Base-by-base conservation (phyloP, 2,113 vertebrate species). In the Pao palembangensis region DNA sequence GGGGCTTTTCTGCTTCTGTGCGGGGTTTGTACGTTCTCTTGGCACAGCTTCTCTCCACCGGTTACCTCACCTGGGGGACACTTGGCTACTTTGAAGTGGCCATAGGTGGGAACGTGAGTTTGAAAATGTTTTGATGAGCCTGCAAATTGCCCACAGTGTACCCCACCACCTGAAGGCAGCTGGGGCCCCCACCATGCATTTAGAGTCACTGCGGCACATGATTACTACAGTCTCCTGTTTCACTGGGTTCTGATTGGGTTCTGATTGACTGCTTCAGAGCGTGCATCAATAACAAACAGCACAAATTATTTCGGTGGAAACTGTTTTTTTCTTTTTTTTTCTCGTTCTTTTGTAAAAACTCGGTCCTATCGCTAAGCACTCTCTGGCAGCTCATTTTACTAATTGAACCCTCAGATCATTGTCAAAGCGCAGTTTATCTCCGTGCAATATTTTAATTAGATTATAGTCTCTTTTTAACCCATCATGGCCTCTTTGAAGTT, bases 391-490 rank as follows among this genome's bases (percentile, higher is more conserved):
- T 78, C 88, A 91, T 93, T 94, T 92, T 90, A 93, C 94, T 92
- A 92, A 96, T 94, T 92, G 92, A 94, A 92, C 91, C 92, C 93
- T 94, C 88, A 92, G 93, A 93, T 94, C 92, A 92, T 93, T 96
- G 96, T 99, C 95, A 98, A 98, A 98, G 96, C 93, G 89, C 94
- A 94, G 92, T 98, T 98, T 98, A 93, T 91, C 91, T 84, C 76
- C 89, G 91, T 92, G 92, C 95, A 95, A 96, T 96, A 95, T 97
- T 98, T 93, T 98, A 99, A 99, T 99, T 94, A 94, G 94, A 96
- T 96, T 95, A 95, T 93, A 92, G 92, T 92, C 93, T 95, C 95
- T 93, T 95, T 98, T 99, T 99, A 98, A 98, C 95, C 95, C 95
- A 96, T 98, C 94, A 95, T 91, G 88, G 83, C 84, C 88, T 90